Evolutionary conservation across 1,140 invertebrate species (phyloP), one percentile per base, ranked within the genome.

Genomic region (Fragariocoptes setiger): DNA sequence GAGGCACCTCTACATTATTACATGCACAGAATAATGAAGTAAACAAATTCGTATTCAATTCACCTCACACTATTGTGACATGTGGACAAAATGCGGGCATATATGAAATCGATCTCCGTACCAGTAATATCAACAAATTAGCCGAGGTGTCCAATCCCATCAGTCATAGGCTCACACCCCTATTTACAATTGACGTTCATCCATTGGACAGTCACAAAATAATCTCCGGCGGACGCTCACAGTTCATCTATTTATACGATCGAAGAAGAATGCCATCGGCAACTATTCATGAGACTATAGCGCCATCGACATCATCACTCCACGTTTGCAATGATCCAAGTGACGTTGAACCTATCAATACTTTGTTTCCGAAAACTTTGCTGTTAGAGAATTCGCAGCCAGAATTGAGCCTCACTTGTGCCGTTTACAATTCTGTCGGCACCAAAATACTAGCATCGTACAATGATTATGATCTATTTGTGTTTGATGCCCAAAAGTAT

Each of bases 381-480:
- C 16, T 38, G 37, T 5, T 16, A 12, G 5, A 38, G 5, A 13
- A 8, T 38, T 17, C 8, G 14, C 12, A 36, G 14, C 17, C 40
- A 35, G 18, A 15, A 25, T 14, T 35, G 14, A 12, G 12, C n/a
- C 19, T 42, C 3, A 42, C 40, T 2, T 35, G 22, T 36, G 16
- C 22, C 16, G 21, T 17, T 5, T 42, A 17, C 16, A 42, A 42
- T 36, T n/a, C 13, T 13, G 36, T 19, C 13, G 40, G 22, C 3
- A 15, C n/a, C 35, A 35, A 18, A 19, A 5, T 94, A 44, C 56
- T 94, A 14, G 80, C 74, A 3, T 76, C 77, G 0, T 92, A 86
- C 55, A 86, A 78, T 57, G 78, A 90, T 59, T 79, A 83, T 42
- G 72, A 82, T 53, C 77, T 94, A 49, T 92, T 85, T 61, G 56